Evolutionary conservation across 2,888 invertebrate genomes (phyloP).

Genomic region (Anorthoa munda): DNA sequence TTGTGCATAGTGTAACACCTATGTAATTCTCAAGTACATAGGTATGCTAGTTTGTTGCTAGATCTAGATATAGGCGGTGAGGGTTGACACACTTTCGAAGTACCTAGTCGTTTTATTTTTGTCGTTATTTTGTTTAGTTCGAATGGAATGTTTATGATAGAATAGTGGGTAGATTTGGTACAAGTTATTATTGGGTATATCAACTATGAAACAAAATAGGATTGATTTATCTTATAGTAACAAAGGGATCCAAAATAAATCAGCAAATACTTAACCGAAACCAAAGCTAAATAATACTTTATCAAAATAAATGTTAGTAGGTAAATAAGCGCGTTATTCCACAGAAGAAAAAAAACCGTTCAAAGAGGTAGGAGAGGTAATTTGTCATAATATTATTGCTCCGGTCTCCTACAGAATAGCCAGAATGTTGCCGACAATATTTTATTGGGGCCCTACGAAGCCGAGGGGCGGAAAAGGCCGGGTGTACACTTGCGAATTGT

Average conservation of each 20-base stretch:
- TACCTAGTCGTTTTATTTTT: neutral
- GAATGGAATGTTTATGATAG: neutral
- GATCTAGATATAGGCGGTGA: slow-evolving; percentile 9
- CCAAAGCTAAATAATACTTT: slow-evolving; percentile 6
- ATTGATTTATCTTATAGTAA: neutral
- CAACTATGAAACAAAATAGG: neutral
- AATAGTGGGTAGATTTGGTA: neutral
- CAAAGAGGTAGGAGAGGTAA: slow-evolving; percentile 84
- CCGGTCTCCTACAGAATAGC: slow-evolving; percentile 84
- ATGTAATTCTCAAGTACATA: slow-evolving; percentile 58
- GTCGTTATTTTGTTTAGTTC: neutral
- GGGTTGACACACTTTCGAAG: slow-evolving; percentile 24
- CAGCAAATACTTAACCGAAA: slow-evolving; percentile 28
- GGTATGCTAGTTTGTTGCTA: slow-evolving; percentile 45
- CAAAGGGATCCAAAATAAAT: neutral
- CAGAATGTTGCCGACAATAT: slow-evolving; percentile 86
- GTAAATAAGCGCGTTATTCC: slow-evolving; percentile 56
- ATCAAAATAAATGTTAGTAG: slow-evolving; percentile 53
- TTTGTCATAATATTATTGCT: slow-evolving; percentile 90
- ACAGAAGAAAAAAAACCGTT: slow-evolving; percentile 73
- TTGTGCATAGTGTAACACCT: slow-evolving; percentile 69
- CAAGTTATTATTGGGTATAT: neutral
- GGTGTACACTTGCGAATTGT: slow-evolving; percentile 69
- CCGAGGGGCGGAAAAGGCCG: slow-evolving; percentile 74
- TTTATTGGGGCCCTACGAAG: slow-evolving; percentile 83